Evolutionary conservation across 1,140 invertebrate genomes (phyloP), one percentile per base, ranked within the genome.

Genomic region (Lepeophtheirus salmonis): DNA sequence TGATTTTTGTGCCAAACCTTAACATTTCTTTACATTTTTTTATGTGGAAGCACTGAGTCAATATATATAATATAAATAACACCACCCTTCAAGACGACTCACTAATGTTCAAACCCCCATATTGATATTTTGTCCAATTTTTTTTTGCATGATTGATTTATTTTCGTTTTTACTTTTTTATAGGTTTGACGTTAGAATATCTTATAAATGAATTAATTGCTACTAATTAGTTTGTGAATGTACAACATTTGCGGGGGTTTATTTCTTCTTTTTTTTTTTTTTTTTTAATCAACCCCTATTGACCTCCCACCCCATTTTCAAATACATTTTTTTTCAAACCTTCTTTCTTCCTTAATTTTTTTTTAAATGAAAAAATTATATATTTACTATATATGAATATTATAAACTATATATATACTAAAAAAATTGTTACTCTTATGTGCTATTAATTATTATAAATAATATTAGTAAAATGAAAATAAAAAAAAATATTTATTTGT

Each of bases 401-500:
- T 41, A 41, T 41, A 41, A 10, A 41, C n/a, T 41, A 41, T 10
- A 41, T 41, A 41, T 41, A 10, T 41, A n/a, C 30, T 10, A 41
- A 10, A n/a, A 41, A 41, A 10, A 10, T 41, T 41, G 30, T 41
- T 41, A 41, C 30, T 41, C 30, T 41, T 41, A 41, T 41, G 30
- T 41, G 30, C 30, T 41, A 41, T n/a, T 41, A 41, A n/a, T 41
- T 41, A 41, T n/a, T 10, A 41, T n/a, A 10, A 41, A 10, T 6
- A 41, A 10, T 41, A 41, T 41, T 10, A 10, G 6, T 10, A 41
- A 41, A 41, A 41, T 41, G 30, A 41, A 41, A 41, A 41, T 41
- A 41, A 41, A n/a, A n/a, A n/a, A n/a, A n/a, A 41, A 41, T 41
- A 41, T 41, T 41, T 41, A 41, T 41, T 41, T 41, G 30, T 41